A percentile compares a stretch with the other conserved stretches of the same genome.
These are phyloP conservation scores for Gyps fulvus DNA, from an alignment of 2,113 vertebrate species.

Conservation along the genomic window DNA sequence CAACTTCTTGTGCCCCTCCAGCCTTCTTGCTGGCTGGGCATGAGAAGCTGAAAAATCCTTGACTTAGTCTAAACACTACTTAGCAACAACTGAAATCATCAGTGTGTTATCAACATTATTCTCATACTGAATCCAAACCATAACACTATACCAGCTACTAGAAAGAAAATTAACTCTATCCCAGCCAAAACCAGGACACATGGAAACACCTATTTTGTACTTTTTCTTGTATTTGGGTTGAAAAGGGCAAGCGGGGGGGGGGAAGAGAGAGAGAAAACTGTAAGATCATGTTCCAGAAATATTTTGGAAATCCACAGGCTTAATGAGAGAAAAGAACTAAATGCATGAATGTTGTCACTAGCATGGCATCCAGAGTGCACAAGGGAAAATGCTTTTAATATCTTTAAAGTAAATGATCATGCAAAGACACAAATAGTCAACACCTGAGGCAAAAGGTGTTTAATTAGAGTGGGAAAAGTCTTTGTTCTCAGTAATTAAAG, in stretches of 20 bases:
- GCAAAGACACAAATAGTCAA: not conserved
- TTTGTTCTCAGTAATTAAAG: slow-evolving; percentile 30
- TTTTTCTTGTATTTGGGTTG: not conserved
- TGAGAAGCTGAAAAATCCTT: too few species aligned
- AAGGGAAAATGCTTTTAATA: not conserved
- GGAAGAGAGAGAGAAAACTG: not conserved
- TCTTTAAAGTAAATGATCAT: not conserved
- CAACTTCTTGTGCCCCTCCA: too few species aligned
- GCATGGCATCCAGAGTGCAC: not conserved
- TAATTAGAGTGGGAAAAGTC: not conserved
- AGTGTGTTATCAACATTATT: too few species aligned
- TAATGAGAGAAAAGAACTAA: not conserved
- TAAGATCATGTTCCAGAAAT: not conserved
- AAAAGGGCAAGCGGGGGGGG: not conserved
- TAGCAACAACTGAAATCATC: too few species aligned
- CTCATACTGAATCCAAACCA: too few species aligned
- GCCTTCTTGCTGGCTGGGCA: too few species aligned
- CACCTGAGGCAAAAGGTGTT: slow-evolving; percentile 13
- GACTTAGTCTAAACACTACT: too few species aligned
- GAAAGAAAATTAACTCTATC: too few species aligned
- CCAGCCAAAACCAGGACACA: too few species aligned
- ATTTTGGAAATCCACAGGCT: slow-evolving; percentile 9
- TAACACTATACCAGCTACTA: too few species aligned
- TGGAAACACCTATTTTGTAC: not conserved
- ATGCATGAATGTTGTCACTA: not conserved